Evolutionary conservation across 2,888 invertebrate species (phyloP).

Genomic region (Xanthia togata): DNA sequence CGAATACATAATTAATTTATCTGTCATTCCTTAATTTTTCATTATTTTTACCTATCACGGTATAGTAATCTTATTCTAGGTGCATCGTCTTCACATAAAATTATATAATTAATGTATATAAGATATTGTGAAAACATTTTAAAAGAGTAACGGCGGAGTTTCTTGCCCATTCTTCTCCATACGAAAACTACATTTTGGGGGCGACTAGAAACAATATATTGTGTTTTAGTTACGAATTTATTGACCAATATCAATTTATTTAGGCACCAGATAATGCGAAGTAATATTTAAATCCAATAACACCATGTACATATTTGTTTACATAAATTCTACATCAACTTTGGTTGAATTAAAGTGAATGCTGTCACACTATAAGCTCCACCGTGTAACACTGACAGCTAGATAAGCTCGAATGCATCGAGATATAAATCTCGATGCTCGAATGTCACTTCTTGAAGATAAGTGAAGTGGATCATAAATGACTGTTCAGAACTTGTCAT

Average conservation of each 20-base stretch:
- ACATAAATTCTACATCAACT: neutral
- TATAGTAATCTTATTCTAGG: too few species aligned
- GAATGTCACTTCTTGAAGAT: slow-evolving; percentile 24
- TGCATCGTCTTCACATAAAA: too few species aligned
- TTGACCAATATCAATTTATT: neutral
- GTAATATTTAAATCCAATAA: neutral
- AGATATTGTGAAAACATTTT: too few species aligned
- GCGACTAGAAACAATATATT: too few species aligned
- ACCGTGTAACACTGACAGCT: slow-evolving; percentile 5
- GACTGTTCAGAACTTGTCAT: neutral
- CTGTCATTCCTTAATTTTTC: too few species aligned
- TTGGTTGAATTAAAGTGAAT: neutral
- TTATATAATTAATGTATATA: too few species aligned
- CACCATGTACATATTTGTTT: slow-evolving; percentile 3
- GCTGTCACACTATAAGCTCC: neutral
- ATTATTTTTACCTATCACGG: too few species aligned
- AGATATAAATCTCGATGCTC: too few species aligned
- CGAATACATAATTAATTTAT: too few species aligned
- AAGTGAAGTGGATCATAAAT: slow-evolving; percentile 1
- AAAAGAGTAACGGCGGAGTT: too few species aligned
- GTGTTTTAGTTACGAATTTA: neutral
- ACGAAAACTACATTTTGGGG: too few species aligned
- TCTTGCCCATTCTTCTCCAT: too few species aligned
- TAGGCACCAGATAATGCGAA: neutral
- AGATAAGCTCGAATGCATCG: slow-evolving; percentile 21